A percentile compares a stretch with the other conserved stretches of the same genome.
phyloP scores from a whole-genome alignment of 2,113 vertebrate genomes.

The Brachyhypopomus gauderio region DNA sequence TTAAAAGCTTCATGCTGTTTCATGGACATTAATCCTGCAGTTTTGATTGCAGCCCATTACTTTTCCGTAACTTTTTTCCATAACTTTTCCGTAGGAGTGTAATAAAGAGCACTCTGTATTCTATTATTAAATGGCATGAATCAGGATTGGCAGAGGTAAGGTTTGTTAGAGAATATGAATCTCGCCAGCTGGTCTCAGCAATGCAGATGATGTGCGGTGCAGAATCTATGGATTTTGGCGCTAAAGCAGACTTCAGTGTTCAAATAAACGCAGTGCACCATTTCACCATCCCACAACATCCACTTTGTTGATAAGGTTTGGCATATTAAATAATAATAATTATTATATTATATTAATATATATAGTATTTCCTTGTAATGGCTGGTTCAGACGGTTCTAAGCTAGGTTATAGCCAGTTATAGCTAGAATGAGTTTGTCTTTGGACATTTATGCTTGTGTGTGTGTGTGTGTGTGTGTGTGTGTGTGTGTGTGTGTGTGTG shows the following conservation, averaged over 20 bases:
- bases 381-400: slow-evolving; percentile 58
- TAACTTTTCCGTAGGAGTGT: slow-evolving; percentile 2
- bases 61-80: too few species aligned
- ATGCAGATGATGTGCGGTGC: slow-evolving; percentile 61
- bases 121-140: slow-evolving; percentile 65
- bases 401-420: not conserved
- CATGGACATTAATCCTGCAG: slow-evolving; percentile 51
- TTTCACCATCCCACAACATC: slow-evolving; percentile 51
- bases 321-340: too few species aligned
- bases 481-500: not conserved
- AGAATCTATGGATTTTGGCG: slow-evolving; percentile 64
- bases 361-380: not conserved
- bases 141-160: slow-evolving; percentile 56
- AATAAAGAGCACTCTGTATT: slow-evolving; percentile 67
- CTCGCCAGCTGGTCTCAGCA: slow-evolving; percentile 62
- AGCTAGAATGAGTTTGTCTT: too few species aligned
- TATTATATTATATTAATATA: too few species aligned
- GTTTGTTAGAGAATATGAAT: slow-evolving; percentile 75
- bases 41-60: slow-evolving; percentile 38
- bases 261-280: slow-evolving; percentile 67
- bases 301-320: too few species aligned
- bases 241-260: slow-evolving; percentile 71
- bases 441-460: not conserved
- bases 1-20: slow-evolving; percentile 51
- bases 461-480: too few species aligned